Conservation (phyloP, 1,140 invertebrate genomes). For the Leptopilina clavipes region DNA sequence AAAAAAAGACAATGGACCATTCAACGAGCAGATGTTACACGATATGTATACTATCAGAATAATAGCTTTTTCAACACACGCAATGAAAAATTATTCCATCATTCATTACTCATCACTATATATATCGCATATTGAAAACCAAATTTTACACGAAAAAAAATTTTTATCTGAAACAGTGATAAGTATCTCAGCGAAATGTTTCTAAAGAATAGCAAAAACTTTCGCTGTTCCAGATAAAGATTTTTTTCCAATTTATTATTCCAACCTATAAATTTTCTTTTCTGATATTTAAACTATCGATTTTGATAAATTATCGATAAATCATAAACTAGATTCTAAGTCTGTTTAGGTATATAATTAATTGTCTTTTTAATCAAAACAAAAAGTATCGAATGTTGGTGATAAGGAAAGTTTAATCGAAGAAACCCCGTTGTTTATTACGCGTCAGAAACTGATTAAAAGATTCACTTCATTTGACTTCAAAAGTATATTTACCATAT, state of each 20-base stretch:
- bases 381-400: neutral
- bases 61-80: neutral
- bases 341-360: no score
- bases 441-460: conserved; percentile 13
- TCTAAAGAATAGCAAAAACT: no score
- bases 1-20: neutral
- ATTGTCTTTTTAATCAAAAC: neutral
- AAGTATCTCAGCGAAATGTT: no score
- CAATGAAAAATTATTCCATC: neutral
- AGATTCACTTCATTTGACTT: conserved; percentile 5
- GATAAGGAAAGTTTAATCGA: conserved; percentile 21
- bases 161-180: no score
- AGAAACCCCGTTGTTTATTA: conserved; percentile 18
- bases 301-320: no score
- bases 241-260: no score
- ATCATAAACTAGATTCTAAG: no score
- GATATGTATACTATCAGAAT: neutral
- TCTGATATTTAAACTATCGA: no score
- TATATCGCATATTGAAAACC: neutral
- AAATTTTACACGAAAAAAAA: no score
- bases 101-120: neutral
- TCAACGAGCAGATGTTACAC: conserved; percentile 14
- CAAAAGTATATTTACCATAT: conserved; percentile 14
- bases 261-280: no score
- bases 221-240: no score